phyloP scores from a whole-genome alignment of 1,140 invertebrate genomes.

The Ostrea edulis region DNA sequence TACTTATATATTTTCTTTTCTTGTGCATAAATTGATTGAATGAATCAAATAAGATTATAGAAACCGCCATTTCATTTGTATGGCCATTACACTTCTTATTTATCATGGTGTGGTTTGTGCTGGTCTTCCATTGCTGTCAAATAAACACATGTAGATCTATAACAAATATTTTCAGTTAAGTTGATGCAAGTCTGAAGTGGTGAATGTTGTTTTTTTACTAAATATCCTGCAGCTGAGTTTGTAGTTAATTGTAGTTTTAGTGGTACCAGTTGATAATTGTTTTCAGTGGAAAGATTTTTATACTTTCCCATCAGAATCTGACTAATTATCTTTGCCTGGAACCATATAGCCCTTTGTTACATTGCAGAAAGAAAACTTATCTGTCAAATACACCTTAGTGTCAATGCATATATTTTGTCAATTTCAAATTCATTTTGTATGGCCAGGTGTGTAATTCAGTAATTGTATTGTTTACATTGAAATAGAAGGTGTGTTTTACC shows the following conservation, averaged over 20 bases:
- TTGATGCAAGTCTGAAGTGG: not conserved
- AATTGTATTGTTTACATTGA: not conserved
- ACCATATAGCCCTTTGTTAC: not conserved
- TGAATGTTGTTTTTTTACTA: not conserved
- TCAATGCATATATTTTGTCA: not conserved
- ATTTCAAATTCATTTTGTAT: not conserved
- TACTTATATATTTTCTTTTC: not conserved
- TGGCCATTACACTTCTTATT: not conserved
- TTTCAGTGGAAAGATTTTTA: conserved; percentile 11
- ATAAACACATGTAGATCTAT: not conserved
- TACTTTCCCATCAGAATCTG: conserved; percentile 33
- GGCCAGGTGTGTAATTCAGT: not conserved
- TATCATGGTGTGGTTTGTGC: not conserved
- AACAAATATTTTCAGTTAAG: conserved; percentile 19
- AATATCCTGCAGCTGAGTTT: conserved; percentile 28
- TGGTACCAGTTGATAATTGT: conserved; percentile 8
- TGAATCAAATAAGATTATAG: no score
- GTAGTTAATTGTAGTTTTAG: not conserved
- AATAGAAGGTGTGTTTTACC: not conserved
- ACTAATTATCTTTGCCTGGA: not conserved
- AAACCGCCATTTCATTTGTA: not conserved
- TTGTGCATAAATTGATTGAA: no score
- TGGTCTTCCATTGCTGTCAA: not conserved
- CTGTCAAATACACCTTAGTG: not conserved
- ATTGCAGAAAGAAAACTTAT: not conserved